These are phyloP conservation scores for Pangasius djambal DNA, from an alignment of 2,797 vertebrate species.

Conservation along the genomic window DNA sequence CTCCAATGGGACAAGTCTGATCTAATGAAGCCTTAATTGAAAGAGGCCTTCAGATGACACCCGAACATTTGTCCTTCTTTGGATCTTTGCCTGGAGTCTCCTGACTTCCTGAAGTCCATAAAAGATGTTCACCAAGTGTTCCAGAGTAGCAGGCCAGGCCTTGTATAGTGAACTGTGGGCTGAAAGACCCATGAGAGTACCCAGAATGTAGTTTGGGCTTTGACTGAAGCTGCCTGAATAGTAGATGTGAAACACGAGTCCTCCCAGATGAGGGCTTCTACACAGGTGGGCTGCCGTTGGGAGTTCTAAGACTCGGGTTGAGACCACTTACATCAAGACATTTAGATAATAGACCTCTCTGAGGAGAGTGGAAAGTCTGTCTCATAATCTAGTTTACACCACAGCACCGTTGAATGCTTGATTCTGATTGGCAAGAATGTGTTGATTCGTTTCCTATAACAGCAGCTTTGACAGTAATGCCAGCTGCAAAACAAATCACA, in stretches of 20 bases:
- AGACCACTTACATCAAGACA: background rate
- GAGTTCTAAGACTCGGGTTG: background rate
- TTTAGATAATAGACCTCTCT: background rate
- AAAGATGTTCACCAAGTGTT: constrained; percentile 1
- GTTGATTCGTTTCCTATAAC: background rate
- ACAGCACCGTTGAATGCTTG: background rate
- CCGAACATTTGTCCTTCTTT: background rate
- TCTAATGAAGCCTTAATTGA: background rate
- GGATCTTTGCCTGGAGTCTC: background rate
- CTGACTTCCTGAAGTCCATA: background rate
- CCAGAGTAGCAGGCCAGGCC: background rate
- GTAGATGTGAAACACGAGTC: background rate
- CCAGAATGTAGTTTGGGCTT: background rate
- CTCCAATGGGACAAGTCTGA: background rate
- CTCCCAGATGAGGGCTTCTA: constrained; percentile 3
- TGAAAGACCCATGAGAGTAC: background rate
- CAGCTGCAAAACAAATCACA: background rate
- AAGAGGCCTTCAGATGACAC: background rate
- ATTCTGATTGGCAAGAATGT: background rate
- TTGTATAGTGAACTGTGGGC: background rate
- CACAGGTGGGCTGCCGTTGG: background rate
- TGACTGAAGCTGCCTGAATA: background rate
- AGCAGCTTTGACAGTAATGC: background rate
- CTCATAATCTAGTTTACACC: background rate
- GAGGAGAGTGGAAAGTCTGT: background rate